phyloP scores from a whole-genome alignment of 1,140 invertebrate species.

The Latrodectus geometricus region DNA sequence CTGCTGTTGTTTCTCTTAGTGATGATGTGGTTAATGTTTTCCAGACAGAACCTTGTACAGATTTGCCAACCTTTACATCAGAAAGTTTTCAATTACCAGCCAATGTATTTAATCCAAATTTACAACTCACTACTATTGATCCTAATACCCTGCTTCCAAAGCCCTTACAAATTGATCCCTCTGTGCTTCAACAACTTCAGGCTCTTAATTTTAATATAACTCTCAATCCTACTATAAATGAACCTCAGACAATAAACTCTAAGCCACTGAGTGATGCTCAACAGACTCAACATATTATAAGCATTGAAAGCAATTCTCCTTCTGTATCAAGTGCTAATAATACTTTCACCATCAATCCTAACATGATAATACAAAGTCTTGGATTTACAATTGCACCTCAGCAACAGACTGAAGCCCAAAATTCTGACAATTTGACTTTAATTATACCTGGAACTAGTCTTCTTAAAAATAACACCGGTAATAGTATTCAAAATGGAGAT shows the following conservation, averaged over 20 bases:
- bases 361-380: constrained; percentile 40
- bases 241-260: constrained; percentile 4
- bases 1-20: background rate
- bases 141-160: constrained; percentile 66
- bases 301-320: constrained; percentile 18
- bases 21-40: constrained; percentile 35
- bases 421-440: constrained; percentile 30
- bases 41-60: constrained; percentile 5
- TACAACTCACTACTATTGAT: constrained; percentile 71
- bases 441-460: constrained; percentile 34
- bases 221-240: constrained; percentile 62
- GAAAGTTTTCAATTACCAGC: constrained; percentile 69
- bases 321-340: background rate
- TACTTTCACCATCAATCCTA: constrained; percentile 58
- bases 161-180: constrained; percentile 71
- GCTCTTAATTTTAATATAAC: constrained; percentile 70
- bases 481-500: constrained; percentile 12
- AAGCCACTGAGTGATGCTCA: constrained; percentile 15
- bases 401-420: constrained; percentile 40
- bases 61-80: constrained; percentile 16
- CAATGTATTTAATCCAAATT: constrained; percentile 66
- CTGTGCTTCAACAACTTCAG: constrained; percentile 70
- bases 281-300: constrained; percentile 44
- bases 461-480: constrained; percentile 4
- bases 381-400: constrained; percentile 40